Evolutionary conservation across 2,113 vertebrate species (phyloP), one percentile per base, ranked within the genome.

Genomic region (Seriola dumerili): DNA sequence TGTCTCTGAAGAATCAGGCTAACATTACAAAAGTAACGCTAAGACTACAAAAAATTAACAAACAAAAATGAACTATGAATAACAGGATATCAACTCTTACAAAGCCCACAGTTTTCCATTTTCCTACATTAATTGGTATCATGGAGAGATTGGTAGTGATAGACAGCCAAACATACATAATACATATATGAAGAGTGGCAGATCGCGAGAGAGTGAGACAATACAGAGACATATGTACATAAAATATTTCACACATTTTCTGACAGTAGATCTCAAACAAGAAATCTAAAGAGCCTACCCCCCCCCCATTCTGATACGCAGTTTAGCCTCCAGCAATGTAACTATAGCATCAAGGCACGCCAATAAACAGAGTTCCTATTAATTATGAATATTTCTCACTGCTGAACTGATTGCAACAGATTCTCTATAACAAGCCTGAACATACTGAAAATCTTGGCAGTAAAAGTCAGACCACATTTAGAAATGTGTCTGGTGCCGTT

Each of bases 351-450:
- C 70, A 73, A 57, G 46, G 32, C 65, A 76, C 32, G 63, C 29
- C n/a, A 73, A 59, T 50, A 76, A 70, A 70, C 71, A 46, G 38
- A 55, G 59, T 36, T 74, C 23, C 58, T 17, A 57, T 79, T 17
- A 65, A 78, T 83, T 76, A 66, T 78, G 14, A 76, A 79, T 72
- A 82, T 62, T 46, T 64, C 34, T 69, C 29, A 46, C 46, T 48
- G 25, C 34, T 76, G 71, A 85, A 66, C 50, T 70, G 48, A 58
- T 66, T 29, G 65, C 36, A 19, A 70, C 19, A 32, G n/a, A 78
- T 67, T 50, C 17, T 74, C 10, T 63, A n/a, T 16, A 84, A 66
- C 69, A 59, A 16, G 44, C 58, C 17, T 64, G 11, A 76, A 63
- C 21, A 40, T 0, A 46, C 6, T 13, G 23, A 65, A 80, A 16